These are phyloP conservation scores for Chymomyza caudatula DNA, from an alignment of 2,888 invertebrate genomes.

Conservation along the genomic window DNA sequence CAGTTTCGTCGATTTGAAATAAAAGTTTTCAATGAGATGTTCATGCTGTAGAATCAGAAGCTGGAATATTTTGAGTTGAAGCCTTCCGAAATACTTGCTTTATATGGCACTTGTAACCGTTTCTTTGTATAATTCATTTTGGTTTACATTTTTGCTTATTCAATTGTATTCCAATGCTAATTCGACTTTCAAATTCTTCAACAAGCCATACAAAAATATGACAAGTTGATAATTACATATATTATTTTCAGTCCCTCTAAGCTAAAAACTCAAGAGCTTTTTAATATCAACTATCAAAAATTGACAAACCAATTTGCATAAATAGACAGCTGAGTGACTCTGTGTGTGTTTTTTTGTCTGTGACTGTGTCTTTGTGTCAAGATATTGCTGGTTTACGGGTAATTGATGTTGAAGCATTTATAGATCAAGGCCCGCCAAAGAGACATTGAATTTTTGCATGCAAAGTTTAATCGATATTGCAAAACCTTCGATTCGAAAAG, in stretches of 20 bases:
- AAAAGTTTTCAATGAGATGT: too few relatives aligned
- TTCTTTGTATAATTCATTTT: too few relatives aligned
- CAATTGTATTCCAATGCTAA: too few relatives aligned
- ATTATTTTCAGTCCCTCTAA: not conserved
- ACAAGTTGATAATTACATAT: not conserved
- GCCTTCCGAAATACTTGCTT: not conserved
- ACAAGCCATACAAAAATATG: not conserved
- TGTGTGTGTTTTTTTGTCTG: not conserved
- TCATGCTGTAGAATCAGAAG: too few relatives aligned
- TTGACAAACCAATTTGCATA: constrained; percentile 45
- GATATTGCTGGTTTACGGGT: constrained; percentile 10
- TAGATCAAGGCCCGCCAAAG: constrained; percentile 52
- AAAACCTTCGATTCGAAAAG: constrained; percentile 31
- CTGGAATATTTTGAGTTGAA: too few relatives aligned
- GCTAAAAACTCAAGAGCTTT: not conserved
- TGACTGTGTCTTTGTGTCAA: constrained; percentile 20
- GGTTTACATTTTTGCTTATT: too few relatives aligned
- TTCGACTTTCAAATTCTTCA: not conserved
- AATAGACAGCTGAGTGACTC: constrained; percentile 27
- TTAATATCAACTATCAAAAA: constrained; percentile 26
- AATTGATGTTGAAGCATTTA: constrained; percentile 34
- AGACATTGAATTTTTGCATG: constrained; percentile 64
- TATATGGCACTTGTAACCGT: not conserved
- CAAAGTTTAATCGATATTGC: constrained; percentile 59
- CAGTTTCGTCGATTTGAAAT: too few relatives aligned